phyloP scores from a whole-genome alignment of 2,888 invertebrate species.

The Eupithecia insigniata region DNA sequence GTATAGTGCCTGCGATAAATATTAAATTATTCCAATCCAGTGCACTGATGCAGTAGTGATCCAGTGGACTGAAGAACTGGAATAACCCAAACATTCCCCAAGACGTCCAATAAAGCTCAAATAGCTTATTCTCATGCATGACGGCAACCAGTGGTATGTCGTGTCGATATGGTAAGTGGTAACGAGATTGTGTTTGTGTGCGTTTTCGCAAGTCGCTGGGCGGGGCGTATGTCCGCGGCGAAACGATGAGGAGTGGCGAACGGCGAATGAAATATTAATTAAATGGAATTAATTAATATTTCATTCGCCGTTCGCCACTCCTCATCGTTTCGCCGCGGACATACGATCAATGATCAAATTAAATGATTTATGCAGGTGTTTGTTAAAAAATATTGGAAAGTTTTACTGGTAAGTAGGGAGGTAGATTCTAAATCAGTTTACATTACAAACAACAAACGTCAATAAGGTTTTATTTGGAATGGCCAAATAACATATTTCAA shows the following conservation, averaged over 20 bases:
- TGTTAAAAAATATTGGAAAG: not conserved
- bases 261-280: constrained; percentile 38
- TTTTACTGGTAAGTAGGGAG: not conserved
- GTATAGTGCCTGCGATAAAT: not conserved
- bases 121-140: constrained; percentile 20
- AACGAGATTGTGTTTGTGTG: constrained; percentile 28
- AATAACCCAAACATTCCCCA: not conserved
- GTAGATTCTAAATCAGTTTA: not conserved
- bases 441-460: not conserved
- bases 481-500: too few relatives aligned
- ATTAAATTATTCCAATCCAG: not conserved
- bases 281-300: constrained; percentile 25
- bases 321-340: constrained; percentile 34
- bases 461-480: too few relatives aligned
- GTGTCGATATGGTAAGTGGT: constrained; percentile 26
- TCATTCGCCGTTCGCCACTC: constrained; percentile 37
- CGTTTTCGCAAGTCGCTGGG: constrained; percentile 41
- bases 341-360: too few relatives aligned
- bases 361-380: not conserved
- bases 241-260: constrained; percentile 39
- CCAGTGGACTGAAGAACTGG: not conserved
- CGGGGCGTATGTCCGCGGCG: constrained; percentile 35
- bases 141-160: constrained; percentile 19
- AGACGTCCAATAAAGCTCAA: constrained; percentile 6
- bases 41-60: too few relatives aligned